phyloP scores from a whole-genome alignment of 2,797 vertebrate genomes.

The Sciurus carolinensis region DNA sequence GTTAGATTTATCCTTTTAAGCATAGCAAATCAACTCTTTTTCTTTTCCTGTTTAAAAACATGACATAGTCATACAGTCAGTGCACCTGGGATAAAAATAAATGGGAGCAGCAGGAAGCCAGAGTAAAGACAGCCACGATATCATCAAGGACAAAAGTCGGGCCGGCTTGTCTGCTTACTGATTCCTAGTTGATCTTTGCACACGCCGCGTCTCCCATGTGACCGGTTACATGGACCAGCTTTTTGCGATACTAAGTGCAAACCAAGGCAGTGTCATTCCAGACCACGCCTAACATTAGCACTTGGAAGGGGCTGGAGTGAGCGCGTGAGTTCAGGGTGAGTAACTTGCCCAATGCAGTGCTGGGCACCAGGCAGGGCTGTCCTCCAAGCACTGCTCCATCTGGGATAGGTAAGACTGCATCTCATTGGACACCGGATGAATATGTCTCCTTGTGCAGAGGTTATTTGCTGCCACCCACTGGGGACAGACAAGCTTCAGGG shows the following conservation, averaged over 20 bases:
- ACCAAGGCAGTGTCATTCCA: not conserved
- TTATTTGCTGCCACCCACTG: not conserved
- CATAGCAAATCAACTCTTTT: not conserved
- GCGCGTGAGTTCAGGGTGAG: not conserved
- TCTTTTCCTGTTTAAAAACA: not conserved
- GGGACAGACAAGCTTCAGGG: not conserved
- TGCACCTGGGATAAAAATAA: conserved; percentile 41
- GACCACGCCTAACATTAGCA: conserved; percentile 43
- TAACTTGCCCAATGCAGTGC: rapidly evolving
- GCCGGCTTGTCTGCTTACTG: not conserved
- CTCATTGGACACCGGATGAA: conserved; percentile 68
- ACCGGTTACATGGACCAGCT: not conserved
- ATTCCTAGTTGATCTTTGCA: not conserved
- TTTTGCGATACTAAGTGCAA: conserved; percentile 22
- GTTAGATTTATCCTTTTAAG: not conserved
- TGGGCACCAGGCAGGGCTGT: rapidly evolving
- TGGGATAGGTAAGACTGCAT: not conserved
- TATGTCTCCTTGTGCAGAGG: conserved; percentile 72
- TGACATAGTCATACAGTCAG: not conserved
- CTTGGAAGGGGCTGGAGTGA: not conserved
- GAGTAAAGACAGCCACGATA: not conserved
- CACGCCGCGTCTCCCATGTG: not conserved
- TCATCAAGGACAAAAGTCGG: not conserved
- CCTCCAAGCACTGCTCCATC: not conserved
- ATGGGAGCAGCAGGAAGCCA: conserved; percentile 1